Evolutionary conservation across 1,140 invertebrate species (phyloP).

Genomic region (Sitobion miscanthi): DNA sequence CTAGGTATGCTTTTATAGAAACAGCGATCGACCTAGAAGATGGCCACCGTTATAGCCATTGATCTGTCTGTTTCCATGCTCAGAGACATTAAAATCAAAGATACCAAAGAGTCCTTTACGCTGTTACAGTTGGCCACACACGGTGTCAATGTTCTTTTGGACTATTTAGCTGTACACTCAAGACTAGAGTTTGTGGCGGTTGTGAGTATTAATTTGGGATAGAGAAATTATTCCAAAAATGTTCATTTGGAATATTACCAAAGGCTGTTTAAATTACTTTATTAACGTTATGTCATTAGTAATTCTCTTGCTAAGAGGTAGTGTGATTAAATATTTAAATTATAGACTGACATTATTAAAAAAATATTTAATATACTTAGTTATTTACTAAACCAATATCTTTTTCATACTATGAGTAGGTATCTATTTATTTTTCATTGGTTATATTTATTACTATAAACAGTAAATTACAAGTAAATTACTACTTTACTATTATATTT

Average conservation of each 20-base stretch:
- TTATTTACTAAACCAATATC: no score
- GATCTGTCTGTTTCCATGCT: constrained; percentile 83
- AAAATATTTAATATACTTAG: no score
- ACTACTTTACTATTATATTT: background rate
- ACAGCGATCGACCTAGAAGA: constrained; percentile 60
- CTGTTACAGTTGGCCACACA: constrained; percentile 78
- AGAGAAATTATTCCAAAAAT: background rate
- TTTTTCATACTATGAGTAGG: no score
- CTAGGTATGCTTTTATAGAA: background rate
- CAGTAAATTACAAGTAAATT: background rate
- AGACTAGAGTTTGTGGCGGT: constrained; percentile 92
- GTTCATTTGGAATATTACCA: background rate
- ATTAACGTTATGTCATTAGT: background rate
- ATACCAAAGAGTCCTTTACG: constrained; percentile 66
- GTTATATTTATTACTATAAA: background rate
- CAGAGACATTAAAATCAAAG: constrained; percentile 67
- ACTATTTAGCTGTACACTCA: constrained; percentile 80
- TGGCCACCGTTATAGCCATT: constrained; percentile 81
- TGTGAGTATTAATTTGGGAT: constrained; percentile 67
- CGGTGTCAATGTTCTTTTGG: constrained; percentile 83
- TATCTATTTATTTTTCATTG: no score
- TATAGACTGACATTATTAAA: background rate
- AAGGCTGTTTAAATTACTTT: background rate
- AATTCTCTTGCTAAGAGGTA: background rate
- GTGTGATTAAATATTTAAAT: background rate